Evolutionary conservation across 2,113 vertebrate species (phyloP), one percentile per base, ranked within the genome.

Genomic region (Marcusenius ussheri): DNA sequence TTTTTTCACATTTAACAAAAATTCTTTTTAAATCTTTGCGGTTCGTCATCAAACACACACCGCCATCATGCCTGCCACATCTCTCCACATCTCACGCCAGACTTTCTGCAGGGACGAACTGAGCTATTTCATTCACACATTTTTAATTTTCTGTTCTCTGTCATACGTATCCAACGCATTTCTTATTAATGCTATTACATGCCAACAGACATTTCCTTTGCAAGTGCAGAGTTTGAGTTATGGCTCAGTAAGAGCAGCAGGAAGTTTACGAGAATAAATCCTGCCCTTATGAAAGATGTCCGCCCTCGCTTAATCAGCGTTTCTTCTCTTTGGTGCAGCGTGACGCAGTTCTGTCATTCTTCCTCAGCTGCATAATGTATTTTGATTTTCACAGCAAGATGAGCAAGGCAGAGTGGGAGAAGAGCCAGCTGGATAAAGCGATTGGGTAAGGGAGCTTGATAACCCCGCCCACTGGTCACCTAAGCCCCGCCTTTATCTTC

Each of bases 351-450:
- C 39, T 21, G 56, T 70, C 27, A 10, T 13, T 70, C 3, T 46
- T 53, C 9, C 51, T 87, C 53, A 87, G 46, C 24, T 27, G 47
- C 47, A 49, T 6, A 47, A 39, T 6, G 62, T 17, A 39, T 56
- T 90, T 89, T 91, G 89, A 7, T 50, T 91, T 92, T 92, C 91
- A 89, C 94, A 98, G 98, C 94, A 98, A 98, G 87, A 94, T 96
- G 88, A 97, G 96, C 95, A 97, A 96, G 95, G 94, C 95, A 17
- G 98, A 99, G 88, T 99, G 97, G 98, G 98, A 98, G 91, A 98
- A 98, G 96, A 98, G 98, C 92, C 98, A 96, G 91, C 93, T 97
- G 91, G 98, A 99, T 94, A 99, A 99, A 92, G 97, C 98, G 31
- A 99, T 99, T 2, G 98, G 98, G 98, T 99, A 93, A 97, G 97